Evolutionary conservation across 2,797 vertebrate genomes (phyloP), one percentile per base, ranked within the genome.

Genomic region (Synanceia verrucosa): DNA sequence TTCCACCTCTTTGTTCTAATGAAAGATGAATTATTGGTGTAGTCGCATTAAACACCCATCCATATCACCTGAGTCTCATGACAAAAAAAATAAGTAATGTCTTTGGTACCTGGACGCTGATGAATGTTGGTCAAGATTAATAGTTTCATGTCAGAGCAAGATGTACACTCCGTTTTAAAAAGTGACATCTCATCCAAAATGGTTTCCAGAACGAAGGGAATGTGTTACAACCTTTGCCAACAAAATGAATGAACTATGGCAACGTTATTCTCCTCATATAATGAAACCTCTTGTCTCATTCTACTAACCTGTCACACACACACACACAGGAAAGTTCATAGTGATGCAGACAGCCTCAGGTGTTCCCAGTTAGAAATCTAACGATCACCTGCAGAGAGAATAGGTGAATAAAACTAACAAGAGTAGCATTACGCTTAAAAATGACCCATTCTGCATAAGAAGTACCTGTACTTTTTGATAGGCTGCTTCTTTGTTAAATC

Each of bases 21-120:
- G 85, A 91, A 91, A 90, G 83, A 85, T 89, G 84, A 90, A 89
- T 91, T 74, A 89, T 91, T 23, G 78, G 69, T 5, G 12, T 39
- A 41, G 82, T 81, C 71, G 31, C 85, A 63, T 86, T 82, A 85
- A 90, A 81, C 78, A 81, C 47, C 46, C 81, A 71, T 88, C 81
- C 56, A 57, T 70, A 82, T 90, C 77, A 71, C 57, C 65, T 16
- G 55, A 51, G 69, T 52, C 52, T 65, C 36, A n/a, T 47, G 75
- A 70, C 76, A 74, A 77, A 74, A 31, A 53, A 34, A n/a, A 76
- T 33, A 59, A 65, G 37, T 58, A 33, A 67, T 69, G 67, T 53
- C 67, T 74, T 19, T 23, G 58, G 68, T 68, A 65, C 63, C 67
- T 69, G 61, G 9, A 50, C 73, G 57, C 60, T 64, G 83, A 83